Evolutionary conservation across 2,113 vertebrate species (phyloP), one percentile per base, ranked within the genome.

Genomic region (Calonectris borealis): DNA sequence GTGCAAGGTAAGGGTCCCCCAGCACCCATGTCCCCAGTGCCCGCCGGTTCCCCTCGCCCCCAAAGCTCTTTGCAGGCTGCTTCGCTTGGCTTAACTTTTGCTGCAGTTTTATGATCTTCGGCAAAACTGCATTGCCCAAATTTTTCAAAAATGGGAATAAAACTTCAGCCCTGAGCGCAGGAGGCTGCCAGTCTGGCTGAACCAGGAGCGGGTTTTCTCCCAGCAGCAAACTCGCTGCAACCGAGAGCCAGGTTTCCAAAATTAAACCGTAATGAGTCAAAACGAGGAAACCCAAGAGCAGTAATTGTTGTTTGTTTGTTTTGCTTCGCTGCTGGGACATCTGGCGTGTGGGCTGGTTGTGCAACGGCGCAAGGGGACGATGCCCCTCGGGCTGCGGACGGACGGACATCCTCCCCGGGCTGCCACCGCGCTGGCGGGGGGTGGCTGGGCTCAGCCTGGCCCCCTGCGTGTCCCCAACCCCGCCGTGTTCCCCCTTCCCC

Each of bases 1-100:
- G 96, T 98, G 20, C 98, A 98, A 97, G 99, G 99, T 99, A 95
- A 98, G 98, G 72, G 73, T 44, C 19, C 27, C 18, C 10, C 65
- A 31, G 82, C 38, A 20, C 46, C 51, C 27, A 0, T 3, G 31
- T 24, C 13, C 25, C 29, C 38, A 4, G 51, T 0, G 7, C 81
- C 71, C 20, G 6, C 32, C 2, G 2, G 17, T 8, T 15, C n/a
- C 34, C 11, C 40, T 76, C 0, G 0, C 4, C 26, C 44, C 27
- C 13, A 25, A 17, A 65, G 34, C 58, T 62, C 54, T 55, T 48
- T 8, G 31, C 14, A 40, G 36, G 34, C 16, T 76, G 27, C 48
- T 82, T 88, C 0, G 0, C 38, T 68, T 14, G 18, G 85, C 71
- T 2, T 48, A n/a, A 36, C 36, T 58, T 71, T 49, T 55, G 7